phyloP scores from a whole-genome alignment of 2,888 invertebrate species.

The Cylindroiulus punctatus region DNA sequence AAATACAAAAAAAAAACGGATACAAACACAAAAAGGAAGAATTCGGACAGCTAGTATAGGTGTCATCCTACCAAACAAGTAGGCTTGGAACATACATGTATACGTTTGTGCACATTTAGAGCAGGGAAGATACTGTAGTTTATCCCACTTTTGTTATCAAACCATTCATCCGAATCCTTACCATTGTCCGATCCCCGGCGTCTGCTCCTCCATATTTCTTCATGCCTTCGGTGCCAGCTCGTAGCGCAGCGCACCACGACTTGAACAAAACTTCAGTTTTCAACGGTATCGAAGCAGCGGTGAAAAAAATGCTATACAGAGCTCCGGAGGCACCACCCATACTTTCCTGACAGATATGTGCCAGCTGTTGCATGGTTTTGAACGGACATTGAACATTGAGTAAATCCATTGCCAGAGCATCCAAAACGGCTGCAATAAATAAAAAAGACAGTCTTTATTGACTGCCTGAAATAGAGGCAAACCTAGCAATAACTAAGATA shows the following conservation, averaged over 20 bases:
- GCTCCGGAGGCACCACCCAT: slow-evolving; percentile 86
- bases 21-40: too few relatives aligned
- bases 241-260: slow-evolving; percentile 71
- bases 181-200: slow-evolving; percentile 81
- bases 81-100: too few relatives aligned
- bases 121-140: too few relatives aligned
- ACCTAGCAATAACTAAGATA: not conserved
- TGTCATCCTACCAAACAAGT: too few relatives aligned
- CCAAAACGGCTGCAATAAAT: slow-evolving; percentile 59
- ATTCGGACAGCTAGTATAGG: too few relatives aligned
- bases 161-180: slow-evolving; percentile 63
- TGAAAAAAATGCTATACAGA: slow-evolving; percentile 79
- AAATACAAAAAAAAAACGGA: too few relatives aligned
- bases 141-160: too few relatives aligned
- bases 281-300: slow-evolving; percentile 70
- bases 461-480: not conserved
- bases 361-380: slow-evolving; percentile 44
- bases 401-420: not conserved
- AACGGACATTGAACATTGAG: slow-evolving; percentile 44
- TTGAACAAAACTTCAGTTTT: slow-evolving; percentile 53
- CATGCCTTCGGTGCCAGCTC: slow-evolving; percentile 72
- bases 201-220: slow-evolving; percentile 78
- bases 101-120: too few relatives aligned
- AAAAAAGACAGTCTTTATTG: not conserved
- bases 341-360: slow-evolving; percentile 63